Conservation (phyloP, 1,140 invertebrate genomes). For the Lycorma delicatula region DNA sequence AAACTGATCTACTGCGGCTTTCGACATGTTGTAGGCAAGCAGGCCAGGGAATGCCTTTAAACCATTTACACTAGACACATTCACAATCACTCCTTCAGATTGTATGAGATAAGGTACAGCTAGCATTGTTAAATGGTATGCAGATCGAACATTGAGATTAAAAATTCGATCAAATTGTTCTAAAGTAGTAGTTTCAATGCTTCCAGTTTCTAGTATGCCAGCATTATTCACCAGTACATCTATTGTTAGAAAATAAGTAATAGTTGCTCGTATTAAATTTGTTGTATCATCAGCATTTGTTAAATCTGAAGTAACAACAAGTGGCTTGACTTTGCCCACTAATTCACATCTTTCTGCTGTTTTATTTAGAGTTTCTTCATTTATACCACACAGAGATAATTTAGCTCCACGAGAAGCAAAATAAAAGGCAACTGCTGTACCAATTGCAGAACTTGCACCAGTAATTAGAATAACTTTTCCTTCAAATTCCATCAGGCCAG, state of each 20-base stretch:
- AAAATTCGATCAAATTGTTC: slow-evolving; percentile 77
- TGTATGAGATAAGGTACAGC: slow-evolving; percentile 73
- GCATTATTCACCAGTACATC: slow-evolving; percentile 29
- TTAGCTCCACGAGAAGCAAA: slow-evolving; percentile 65
- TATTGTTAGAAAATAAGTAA: slow-evolving; percentile 55
- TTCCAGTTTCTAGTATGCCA: slow-evolving; percentile 65
- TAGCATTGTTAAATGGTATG: slow-evolving; percentile 77
- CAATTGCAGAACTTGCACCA: slow-evolving; percentile 81
- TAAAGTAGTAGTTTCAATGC: slow-evolving; percentile 72
- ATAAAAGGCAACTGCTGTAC: slow-evolving; percentile 65
- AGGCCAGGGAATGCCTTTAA: slow-evolving; percentile 41
- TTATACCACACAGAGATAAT: slow-evolving; percentile 65
- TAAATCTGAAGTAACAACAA: slow-evolving; percentile 57
- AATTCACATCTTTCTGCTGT: slow-evolving; percentile 53
- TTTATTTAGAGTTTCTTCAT: slow-evolving; percentile 53
- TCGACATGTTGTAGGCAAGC: slow-evolving; percentile 51
- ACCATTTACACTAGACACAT: slow-evolving; percentile 54
- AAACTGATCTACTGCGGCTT: slow-evolving; percentile 58
- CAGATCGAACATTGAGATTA: slow-evolving; percentile 72
- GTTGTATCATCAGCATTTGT: slow-evolving; percentile 65
- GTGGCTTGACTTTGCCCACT: slow-evolving; percentile 38
- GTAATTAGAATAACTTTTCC: slow-evolving; percentile 60
- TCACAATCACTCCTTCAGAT: slow-evolving; percentile 59
- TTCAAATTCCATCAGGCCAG: slow-evolving; percentile 56
- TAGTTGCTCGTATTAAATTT: slow-evolving; percentile 57